Base-by-base conservation (phyloP, 2,113 vertebrate species). In the Mustela lutreola region DNA sequence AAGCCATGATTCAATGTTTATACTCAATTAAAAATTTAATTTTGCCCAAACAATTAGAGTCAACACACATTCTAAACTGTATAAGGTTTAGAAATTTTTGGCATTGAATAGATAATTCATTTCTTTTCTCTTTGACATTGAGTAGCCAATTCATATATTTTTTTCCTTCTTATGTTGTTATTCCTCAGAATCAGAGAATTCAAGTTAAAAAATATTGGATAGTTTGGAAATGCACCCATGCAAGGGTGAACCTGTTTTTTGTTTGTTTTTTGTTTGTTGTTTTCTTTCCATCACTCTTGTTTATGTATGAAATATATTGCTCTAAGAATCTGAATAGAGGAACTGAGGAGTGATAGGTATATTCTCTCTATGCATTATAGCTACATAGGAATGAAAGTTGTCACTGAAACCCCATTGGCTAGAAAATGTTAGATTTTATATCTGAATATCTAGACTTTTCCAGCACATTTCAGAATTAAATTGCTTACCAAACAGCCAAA, bases 281-380 rank as follows among this genome's bases (percentile, higher is more conserved):
- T 78, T 8, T 56, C 26, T 60, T 97, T 95, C 15, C 0, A 82
- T 24, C 50, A 4, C 2, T 94, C 33, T 83, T 89, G 2, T 58
- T 79, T 67, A 1, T n/a, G 3, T 31, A 86, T 19, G 11, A 10
- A 94, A 15, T 58, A 63, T 33, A 82, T 78, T 76, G 65, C 94
- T 97, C 18, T 95, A 96, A 33, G 63, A 97, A 91, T 56, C 76
- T 92, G 96, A 94, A n/a, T 9, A 50, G 16, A 86, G 84, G 48
- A 95, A 26, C 71, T 94, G 48, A 73, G 6, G 60, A 94, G 10
- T 0, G 19, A 3, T 9, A 50, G 5, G 33, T 90, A 58, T n/a
- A 75, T 81, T 91, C 92, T 7, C 2, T 85, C 48, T 93, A 4
- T 76, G 80, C 28, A 60, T 91, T 84, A 90, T 6, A 50, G 12